These are phyloP conservation scores for Phengaris arion DNA, from an alignment of 2,888 invertebrate species.

Conservation along the genomic window DNA sequence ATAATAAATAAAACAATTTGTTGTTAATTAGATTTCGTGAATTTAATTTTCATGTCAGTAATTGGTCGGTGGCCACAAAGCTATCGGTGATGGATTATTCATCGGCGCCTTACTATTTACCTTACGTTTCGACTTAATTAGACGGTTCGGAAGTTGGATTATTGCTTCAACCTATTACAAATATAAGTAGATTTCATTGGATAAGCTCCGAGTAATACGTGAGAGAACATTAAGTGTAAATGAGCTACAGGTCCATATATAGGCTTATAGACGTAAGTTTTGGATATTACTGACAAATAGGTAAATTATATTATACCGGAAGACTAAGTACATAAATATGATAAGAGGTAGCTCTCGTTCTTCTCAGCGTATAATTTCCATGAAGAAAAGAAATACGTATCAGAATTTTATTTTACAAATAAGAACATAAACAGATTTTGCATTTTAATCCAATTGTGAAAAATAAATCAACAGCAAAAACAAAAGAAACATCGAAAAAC, in stretches of 20 bases:
- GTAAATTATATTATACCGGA: not conserved
- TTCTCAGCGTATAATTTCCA: not conserved
- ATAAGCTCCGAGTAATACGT: constrained; percentile 46
- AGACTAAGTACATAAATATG: too few relatives aligned
- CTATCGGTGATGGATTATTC: constrained; percentile 78
- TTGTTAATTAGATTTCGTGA: constrained; percentile 80
- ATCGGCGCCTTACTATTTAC: constrained; percentile 73
- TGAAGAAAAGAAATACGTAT: not conserved
- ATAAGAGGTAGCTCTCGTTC: not conserved
- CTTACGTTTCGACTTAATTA: constrained; percentile 69
- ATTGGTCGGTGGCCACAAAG: constrained; percentile 80
- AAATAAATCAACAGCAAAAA: constrained; percentile 43
- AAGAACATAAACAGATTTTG: constrained; percentile 1
- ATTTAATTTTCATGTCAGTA: constrained; percentile 80
- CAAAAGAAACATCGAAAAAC: constrained; percentile 67
- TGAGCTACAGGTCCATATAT: not conserved
- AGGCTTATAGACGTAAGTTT: not conserved
- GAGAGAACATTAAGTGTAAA: constrained; percentile 28
- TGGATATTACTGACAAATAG: not conserved
- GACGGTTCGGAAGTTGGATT: constrained; percentile 75
- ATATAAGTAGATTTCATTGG: constrained; percentile 66
- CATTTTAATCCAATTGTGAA: constrained; percentile 8
- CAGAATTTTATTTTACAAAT: not conserved
- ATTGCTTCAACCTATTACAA: constrained; percentile 73
- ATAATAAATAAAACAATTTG: constrained; percentile 81